Base-by-base conservation (phyloP, 2,888 invertebrate species). In the Gryllus longicercus region DNA sequence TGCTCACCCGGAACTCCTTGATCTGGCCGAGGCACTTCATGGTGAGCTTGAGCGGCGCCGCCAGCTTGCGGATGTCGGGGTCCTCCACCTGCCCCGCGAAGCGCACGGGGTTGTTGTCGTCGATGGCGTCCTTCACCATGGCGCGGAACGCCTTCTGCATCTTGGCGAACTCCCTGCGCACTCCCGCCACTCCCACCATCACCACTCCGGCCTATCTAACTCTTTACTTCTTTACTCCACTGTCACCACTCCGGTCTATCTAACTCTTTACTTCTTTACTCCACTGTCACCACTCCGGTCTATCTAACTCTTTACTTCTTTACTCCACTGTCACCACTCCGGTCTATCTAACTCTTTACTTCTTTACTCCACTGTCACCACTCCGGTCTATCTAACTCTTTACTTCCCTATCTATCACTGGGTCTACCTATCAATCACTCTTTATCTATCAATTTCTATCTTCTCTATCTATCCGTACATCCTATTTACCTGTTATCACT, bases 31-130 rank as follows among this genome's bases (percentile, higher is more conserved):
- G 82, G 16, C 88, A 86, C 80, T 88, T 87, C 80, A 87, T 84
- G 83, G 94, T 93, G 23, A 96, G 88, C 84, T 94, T 94, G 85
- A 96, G 87, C 0, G 97, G 96, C 2, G 95, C 93, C 0, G 96
- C 95, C 85, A 94, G 91, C 84, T 93, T 93, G 83, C 91, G 90
- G 0, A 93, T 89, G 86, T 95, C 95, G 0, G 93, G 92, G 87
- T 95, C 95, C 85, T 96, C 95, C 0, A 92, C 89, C 75, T 82
- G 80, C 3, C 85, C 84, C 77, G 86, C 85, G 76, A 85, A 84
- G 51, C 86, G 85, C 51, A 85, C 85, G 2, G 85, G 86, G 83
- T 87, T 87, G 81, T 91, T 92, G 85, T 93, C 94, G 21, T 92
- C 90, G 82, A 92, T 90, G 85, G 94, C 93, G 86, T 93, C 93